Conservation (phyloP, 2,888 invertebrate species). For the Archips crataeganus region DNA sequence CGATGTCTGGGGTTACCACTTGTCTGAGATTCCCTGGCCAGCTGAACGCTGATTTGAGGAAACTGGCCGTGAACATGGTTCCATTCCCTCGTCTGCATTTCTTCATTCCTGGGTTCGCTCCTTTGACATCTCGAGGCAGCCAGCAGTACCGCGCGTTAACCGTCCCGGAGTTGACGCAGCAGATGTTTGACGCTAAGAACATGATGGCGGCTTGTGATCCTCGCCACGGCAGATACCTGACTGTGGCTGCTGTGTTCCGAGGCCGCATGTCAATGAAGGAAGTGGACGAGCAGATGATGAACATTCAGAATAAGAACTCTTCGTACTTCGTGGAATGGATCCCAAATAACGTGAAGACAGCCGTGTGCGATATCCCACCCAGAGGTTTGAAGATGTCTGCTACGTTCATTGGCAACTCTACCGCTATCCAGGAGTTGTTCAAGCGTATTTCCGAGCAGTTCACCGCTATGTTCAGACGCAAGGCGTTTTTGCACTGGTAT, state of each 20-base stretch:
- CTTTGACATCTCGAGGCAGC: constrained; percentile 88
- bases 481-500: constrained; percentile 97
- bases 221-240: constrained; percentile 91
- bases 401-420: constrained; percentile 91
- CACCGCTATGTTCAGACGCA: constrained; percentile 94
- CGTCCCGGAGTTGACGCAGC: constrained; percentile 86
- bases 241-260: constrained; percentile 92
- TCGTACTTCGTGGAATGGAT: constrained; percentile 90
- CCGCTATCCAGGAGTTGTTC: constrained; percentile 92
- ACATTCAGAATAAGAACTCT: constrained; percentile 88
- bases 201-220: constrained; percentile 96
- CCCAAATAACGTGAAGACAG: constrained; percentile 89
- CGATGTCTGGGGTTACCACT: constrained; percentile 90
- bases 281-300: constrained; percentile 89
- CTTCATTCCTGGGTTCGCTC: constrained; percentile 77
- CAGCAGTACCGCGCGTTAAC: constrained; percentile 90
- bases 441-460: constrained; percentile 92
- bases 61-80: constrained; percentile 94
- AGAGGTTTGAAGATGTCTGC: constrained; percentile 89
- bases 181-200: constrained; percentile 94
- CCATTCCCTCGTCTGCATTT: constrained; percentile 86
- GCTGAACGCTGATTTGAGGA: constrained; percentile 87
- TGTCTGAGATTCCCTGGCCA: constrained; percentile 84
- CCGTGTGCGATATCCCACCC: constrained; percentile 89
- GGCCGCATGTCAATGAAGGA: constrained; percentile 95